Evolutionary conservation across 1,140 invertebrate species (phyloP).

Genomic region (Sitobion miscanthi): DNA sequence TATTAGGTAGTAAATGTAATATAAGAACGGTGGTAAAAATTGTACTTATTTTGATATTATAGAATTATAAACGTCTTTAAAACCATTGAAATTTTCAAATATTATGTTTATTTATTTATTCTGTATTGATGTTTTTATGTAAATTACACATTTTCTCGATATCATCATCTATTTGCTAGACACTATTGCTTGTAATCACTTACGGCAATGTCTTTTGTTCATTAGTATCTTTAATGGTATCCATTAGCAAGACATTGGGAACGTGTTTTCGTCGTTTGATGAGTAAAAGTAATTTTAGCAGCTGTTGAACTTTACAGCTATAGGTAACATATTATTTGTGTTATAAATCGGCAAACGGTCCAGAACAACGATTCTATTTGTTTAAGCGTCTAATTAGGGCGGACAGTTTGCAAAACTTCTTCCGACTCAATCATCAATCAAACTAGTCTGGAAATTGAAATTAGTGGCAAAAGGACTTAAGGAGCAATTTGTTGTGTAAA

Average conservation of each 20-base stretch:
- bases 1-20: too few relatives aligned
- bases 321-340: neutral
- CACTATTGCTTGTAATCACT: neutral
- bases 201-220: neutral
- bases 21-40: too few relatives aligned
- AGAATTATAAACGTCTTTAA: neutral
- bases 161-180: neutral
- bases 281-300: neutral
- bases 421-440: neutral
- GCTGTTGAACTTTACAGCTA: neutral
- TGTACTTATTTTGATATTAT: too few relatives aligned
- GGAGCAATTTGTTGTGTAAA: neutral
- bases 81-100: neutral
- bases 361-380: neutral
- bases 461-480: slow-evolving; percentile 13
- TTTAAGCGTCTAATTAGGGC: neutral
- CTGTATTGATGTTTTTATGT: neutral
- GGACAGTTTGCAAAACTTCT: slow-evolving; percentile 11
- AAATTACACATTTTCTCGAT: neutral
- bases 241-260: neutral
- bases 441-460: neutral
- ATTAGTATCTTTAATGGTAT: neutral
- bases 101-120: neutral
- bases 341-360: neutral
- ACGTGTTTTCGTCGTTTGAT: neutral